phyloP scores from a whole-genome alignment of 2,113 vertebrate genomes.

The Chelonoidis abingdonii region DNA sequence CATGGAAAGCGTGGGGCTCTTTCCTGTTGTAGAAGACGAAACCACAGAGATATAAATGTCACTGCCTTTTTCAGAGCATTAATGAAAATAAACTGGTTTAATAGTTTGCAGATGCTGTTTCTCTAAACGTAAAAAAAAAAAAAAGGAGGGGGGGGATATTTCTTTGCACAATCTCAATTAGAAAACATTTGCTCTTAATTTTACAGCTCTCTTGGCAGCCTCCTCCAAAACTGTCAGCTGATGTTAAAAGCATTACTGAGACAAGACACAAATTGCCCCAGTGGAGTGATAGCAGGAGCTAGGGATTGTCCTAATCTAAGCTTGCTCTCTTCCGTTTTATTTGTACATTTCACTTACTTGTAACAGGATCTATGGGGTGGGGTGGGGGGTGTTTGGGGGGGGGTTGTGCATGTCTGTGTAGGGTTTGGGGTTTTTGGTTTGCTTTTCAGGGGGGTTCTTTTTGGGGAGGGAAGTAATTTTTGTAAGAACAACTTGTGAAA shows the following conservation, averaged over 20 bases:
- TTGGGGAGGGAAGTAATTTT: conserved; percentile 31
- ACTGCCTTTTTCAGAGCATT: conserved; percentile 69
- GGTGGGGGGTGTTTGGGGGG: neutral
- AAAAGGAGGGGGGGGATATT: conserved; percentile 59
- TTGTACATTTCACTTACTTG: conserved; percentile 57
- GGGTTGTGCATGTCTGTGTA: conserved; percentile 58
- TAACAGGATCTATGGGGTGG: conserved; percentile 4
- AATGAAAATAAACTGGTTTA: conserved; percentile 78
- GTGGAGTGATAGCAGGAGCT: neutral
- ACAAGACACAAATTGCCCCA: conserved; percentile 34
- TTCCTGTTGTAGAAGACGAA: conserved; percentile 62
- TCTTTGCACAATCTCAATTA: conserved; percentile 62
- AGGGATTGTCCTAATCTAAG: conserved; percentile 40
- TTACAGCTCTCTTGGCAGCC: conserved; percentile 37
- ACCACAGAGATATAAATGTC: conserved; percentile 70
- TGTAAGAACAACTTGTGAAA: conserved; percentile 72
- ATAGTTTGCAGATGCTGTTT: conserved; percentile 77
- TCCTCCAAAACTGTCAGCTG: conserved; percentile 16
- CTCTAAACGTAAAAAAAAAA: conserved; percentile 65
- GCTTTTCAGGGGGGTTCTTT: neutral
- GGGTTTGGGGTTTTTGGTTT: conserved; percentile 23
- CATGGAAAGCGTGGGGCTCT: conserved; percentile 63
- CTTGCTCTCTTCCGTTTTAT: conserved; percentile 32
- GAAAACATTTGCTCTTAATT: conserved; percentile 53
- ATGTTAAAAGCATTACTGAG: neutral